Conservation (phyloP, 2,113 vertebrate species). For the Oostethus manadensis region DNA sequence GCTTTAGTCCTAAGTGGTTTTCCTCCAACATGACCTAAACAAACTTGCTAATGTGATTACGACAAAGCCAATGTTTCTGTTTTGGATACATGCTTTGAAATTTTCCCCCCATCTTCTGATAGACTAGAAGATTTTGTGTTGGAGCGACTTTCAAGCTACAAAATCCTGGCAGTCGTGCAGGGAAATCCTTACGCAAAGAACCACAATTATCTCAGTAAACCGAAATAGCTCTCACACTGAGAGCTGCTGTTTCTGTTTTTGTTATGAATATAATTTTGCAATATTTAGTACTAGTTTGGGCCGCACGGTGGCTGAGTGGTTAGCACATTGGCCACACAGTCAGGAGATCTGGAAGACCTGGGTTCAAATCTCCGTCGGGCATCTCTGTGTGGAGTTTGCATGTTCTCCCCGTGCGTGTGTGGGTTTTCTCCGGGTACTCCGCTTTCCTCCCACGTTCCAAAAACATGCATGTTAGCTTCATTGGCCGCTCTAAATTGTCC, state of each 20-base stretch:
- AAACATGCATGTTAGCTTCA: too few relatives aligned
- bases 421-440: too few relatives aligned
- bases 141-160: slow-evolving; percentile 30
- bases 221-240: slow-evolving; percentile 22
- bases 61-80: slow-evolving; percentile 11
- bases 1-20: slow-evolving; percentile 5
- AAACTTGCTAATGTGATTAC: slow-evolving; percentile 20
- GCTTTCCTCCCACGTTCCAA: too few relatives aligned
- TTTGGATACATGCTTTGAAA: slow-evolving; percentile 16
- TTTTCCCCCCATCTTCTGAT: slow-evolving; percentile 12
- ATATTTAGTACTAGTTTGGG: background rate
- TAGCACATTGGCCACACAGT: too few relatives aligned
- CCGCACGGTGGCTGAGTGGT: too few relatives aligned
- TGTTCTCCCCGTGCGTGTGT: too few relatives aligned
- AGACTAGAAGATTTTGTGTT: slow-evolving; percentile 21
- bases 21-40: slow-evolving; percentile 17
- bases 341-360: too few relatives aligned
- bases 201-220: slow-evolving; percentile 9
- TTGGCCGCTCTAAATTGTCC: too few relatives aligned
- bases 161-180: slow-evolving; percentile 14
- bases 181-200: slow-evolving; percentile 37
- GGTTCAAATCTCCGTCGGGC: too few relatives aligned
- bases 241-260: slow-evolving; percentile 15
- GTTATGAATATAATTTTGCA: background rate
- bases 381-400: too few relatives aligned